Base-by-base conservation (phyloP, 2,888 invertebrate genomes). In the Xanthia icteritia region DNA sequence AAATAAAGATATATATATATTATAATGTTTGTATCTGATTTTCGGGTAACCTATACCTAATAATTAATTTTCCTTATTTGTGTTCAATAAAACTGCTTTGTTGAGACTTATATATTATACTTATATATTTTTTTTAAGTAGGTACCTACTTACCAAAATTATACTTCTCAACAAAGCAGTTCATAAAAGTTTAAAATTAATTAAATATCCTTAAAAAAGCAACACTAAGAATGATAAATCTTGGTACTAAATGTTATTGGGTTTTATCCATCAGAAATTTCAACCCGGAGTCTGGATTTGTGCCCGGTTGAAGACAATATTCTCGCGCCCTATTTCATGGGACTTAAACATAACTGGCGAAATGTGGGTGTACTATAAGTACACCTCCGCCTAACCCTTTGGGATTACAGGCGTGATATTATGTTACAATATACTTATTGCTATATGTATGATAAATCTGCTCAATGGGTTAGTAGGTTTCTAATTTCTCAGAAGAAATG, bases 381-480 rank as follows among this genome's bases (percentile, higher is more conserved):
- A 15, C 39, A n/a, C 0, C 20, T n/a, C 9, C 42, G 42, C 42
- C 42, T 9, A 9, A 9, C 17, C 17, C 1, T 27, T 27, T 0
- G 5, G 3, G 5, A n/a, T 5, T 11, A 17, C 64, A 42, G 17
- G n/a, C 5, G 17, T 11, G n/a, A 11, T 42, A 5, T 42, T 61
- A 61, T 61, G 20, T 39, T 36, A 27, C n/a, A 42, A 61, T 51
- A 17, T 76, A 42, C 51, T 60, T 51, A 36, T 65, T 48, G 15
- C 2, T 27, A 31, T 27, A 13, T 31, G n/a, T 36, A 51, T 5
- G 5, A 69, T 79, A 65, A 65, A 72, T 66, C 65, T 65, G 56
- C 70, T 76, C 73, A 78, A 79, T 85, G 73, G 58, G 65, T 85
- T 90, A 90, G 85, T 92, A 82, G 91, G 90, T 92, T 93, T 90